Evolutionary conservation across 2,113 vertebrate species (phyloP), one percentile per base, ranked within the genome.

Genomic region (Caranx ignobilis): DNA sequence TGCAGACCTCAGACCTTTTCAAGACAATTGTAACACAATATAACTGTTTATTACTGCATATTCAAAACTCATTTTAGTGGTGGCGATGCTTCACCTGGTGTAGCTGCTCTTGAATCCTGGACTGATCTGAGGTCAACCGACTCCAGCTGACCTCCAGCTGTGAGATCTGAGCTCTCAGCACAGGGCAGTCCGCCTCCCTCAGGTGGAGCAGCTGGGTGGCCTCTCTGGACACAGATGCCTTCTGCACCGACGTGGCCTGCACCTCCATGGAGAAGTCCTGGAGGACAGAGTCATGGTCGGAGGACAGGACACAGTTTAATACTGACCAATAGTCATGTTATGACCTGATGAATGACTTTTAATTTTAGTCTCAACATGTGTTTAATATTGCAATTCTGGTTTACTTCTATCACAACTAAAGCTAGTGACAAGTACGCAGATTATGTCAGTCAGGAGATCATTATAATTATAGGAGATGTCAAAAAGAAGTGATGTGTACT

Each of bases 191-290:
- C 0, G 93, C 92, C 41, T 96, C 92, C 57, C 94, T 96, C 87
- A 97, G 88, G 0, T 94, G 95, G 62, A 96, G 93, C 50, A 98
- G 95, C 52, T 93, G 94, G 73, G 93, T 89, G 18, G 96, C 96
- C 0, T 93, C 87, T 56, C 88, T 95, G 35, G 95, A 72, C 9
- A 95, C 95, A 0, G 94, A 94, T 0, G 87, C 92, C 86, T 95
- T 97, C 79, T 96, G 90, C 5, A 89, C 91, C 0, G 95, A 96
- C 80, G 94, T 95, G 71, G 91, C 89, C 81, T 96, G 95, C 34
- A 92, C 84, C 88, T 97, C 96, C 90, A 95, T 95, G 21, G 91
- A 94, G 82, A 99, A 96, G 35, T 95, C 91, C 98, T 99, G 63
- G 18, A 3, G 18, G 34, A 76, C 3, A 37, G 57, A 56, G 19